Percentiles rank a stretch among this genome's conserved stretches.
Evolutionary conservation across 2,797 vertebrate genomes (phyloP).

Genomic region (Gallirallus australis): DNA sequence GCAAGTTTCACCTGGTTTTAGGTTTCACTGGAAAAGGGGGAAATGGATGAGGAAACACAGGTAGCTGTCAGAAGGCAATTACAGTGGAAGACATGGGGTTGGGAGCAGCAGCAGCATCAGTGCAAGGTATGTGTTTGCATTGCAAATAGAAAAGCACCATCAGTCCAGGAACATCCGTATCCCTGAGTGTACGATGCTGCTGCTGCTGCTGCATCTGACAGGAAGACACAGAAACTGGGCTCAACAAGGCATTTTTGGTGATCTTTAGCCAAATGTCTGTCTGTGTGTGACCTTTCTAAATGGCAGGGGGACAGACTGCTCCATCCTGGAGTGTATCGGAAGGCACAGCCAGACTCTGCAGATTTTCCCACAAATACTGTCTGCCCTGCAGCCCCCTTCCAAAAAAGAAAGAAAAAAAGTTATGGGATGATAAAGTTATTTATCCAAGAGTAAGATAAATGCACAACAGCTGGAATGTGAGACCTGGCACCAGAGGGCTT

Average conservation of each 20-base stretch:
- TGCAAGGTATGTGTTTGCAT: fast-evolving
- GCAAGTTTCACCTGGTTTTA: slow-evolving; percentile 48
- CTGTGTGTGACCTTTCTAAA: not conserved
- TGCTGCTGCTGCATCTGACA: not conserved
- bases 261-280: not conserved
- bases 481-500: slow-evolving; percentile 74
- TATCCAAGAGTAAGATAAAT: slow-evolving; percentile 69
- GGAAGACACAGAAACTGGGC: fast-evolving
- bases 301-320: not conserved
- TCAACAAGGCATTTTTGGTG: not conserved
- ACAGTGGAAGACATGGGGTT: fast-evolving
- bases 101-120: not conserved
- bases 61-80: slow-evolving; percentile 16
- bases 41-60: not conserved
- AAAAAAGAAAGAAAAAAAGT: not conserved
- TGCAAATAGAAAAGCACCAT: not conserved
- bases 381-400: slow-evolving; percentile 23
- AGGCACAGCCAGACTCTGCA: not conserved
- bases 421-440: slow-evolving; percentile 57
- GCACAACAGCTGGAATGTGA: slow-evolving; percentile 76
- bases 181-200: fast-evolving
- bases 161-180: not conserved
- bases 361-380: slow-evolving; percentile 71
- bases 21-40: not conserved
- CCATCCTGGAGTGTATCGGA: not conserved